phyloP scores from a whole-genome alignment of 2,888 invertebrate genomes.

The Synergus umbraculus region DNA sequence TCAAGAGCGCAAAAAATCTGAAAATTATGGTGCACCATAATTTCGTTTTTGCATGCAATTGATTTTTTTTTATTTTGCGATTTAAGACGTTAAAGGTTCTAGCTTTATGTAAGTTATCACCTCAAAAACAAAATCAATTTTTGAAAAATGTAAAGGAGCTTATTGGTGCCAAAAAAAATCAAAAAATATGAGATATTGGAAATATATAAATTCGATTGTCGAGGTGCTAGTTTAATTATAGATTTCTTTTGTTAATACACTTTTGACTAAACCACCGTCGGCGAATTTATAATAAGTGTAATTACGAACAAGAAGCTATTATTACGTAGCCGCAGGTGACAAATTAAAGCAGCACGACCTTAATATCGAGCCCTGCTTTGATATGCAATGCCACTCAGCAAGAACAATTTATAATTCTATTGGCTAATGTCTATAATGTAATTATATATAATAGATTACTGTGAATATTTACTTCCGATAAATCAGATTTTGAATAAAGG shows the following conservation, averaged over 20 bases:
- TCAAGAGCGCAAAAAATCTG: no score
- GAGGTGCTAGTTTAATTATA: not conserved
- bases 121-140: no score
- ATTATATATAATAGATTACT: constrained; percentile 17
- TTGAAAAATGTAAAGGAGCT: no score
- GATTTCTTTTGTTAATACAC: not conserved
- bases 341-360: constrained; percentile 15
- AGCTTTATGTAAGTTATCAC: no score
- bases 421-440: not conserved
- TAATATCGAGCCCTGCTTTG: not conserved
- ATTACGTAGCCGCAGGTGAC: constrained; percentile 19
- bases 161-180: no score
- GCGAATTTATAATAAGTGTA: constrained; percentile 23
- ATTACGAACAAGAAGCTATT: not conserved
- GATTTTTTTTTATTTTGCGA: no score
- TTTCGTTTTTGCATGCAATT: no score
- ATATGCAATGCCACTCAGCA: constrained; percentile 13
- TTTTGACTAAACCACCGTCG: constrained; percentile 1
- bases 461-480: not conserved
- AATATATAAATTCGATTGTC: no score
- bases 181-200: no score
- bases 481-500: constrained; percentile 11
- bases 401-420: constrained; percentile 26
- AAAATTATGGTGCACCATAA: no score
- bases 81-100: no score